Conservation (phyloP, 2,888 invertebrate genomes). For the Meteorus colon region DNA sequence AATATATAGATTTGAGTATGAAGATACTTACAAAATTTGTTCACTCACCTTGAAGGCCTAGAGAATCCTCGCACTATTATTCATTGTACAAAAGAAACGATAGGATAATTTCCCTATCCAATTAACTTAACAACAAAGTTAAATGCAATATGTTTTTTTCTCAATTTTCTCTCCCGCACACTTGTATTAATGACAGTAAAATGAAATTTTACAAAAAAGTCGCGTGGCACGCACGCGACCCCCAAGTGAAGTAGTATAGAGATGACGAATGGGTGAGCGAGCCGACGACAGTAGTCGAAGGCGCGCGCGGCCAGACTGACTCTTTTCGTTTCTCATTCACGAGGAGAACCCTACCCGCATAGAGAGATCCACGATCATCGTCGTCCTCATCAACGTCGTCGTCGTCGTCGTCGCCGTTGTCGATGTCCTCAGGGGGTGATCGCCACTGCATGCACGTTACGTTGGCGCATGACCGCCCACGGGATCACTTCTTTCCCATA, state of each 20-base stretch:
- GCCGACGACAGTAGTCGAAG: constrained; percentile 61
- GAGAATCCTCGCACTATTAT: not conserved
- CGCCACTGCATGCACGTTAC: constrained; percentile 29
- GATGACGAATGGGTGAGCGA: constrained; percentile 7
- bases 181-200: not conserved
- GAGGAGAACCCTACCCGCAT: constrained; percentile 16
- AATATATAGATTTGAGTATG: not conserved
- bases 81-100: not conserved
- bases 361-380: constrained; percentile 41
- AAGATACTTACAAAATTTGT: not conserved
- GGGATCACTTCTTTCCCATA: constrained; percentile 27
- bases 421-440: constrained; percentile 42
- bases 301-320: constrained; percentile 68
- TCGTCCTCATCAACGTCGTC: constrained; percentile 36
- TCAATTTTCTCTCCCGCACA: not conserved
- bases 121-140: not conserved
- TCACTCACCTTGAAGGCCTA: not conserved
- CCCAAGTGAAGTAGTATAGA: not conserved
- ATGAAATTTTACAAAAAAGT: not conserved
- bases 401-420: constrained; percentile 1
- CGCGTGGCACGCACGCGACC: constrained; percentile 8
- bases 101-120: not conserved
- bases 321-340: constrained; percentile 53
- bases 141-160: not conserved
- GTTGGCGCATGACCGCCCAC: constrained; percentile 49